phyloP scores from a whole-genome alignment of 2,888 invertebrate genomes.

The Epistrophella euchroma region DNA sequence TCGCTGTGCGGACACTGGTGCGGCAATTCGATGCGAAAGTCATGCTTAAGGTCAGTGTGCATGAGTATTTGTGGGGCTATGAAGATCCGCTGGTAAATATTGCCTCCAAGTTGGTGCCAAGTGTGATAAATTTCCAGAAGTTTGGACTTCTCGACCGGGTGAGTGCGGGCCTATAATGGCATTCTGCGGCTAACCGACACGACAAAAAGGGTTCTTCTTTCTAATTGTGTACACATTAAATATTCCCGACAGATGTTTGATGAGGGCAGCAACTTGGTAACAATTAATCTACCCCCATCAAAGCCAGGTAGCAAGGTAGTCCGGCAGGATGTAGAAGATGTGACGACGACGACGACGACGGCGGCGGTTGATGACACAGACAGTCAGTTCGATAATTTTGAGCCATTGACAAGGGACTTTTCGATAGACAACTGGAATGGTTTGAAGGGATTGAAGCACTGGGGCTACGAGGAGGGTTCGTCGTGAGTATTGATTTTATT shows the following conservation, averaged over 20 bases:
- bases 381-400: conserved; percentile 80
- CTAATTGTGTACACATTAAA: conserved; percentile 63
- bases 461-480: conserved; percentile 85
- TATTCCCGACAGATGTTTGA: conserved; percentile 86
- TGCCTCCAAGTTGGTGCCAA: conserved; percentile 89
- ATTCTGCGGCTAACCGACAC: conserved; percentile 29
- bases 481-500: conserved; percentile 78
- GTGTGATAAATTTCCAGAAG: conserved; percentile 91
- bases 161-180: conserved; percentile 78
- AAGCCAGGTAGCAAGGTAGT: conserved; percentile 49
- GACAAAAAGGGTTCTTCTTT: conserved; percentile 27
- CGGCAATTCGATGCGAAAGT: conserved; percentile 86
- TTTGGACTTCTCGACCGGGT: conserved; percentile 93
- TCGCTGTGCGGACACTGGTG: conserved; percentile 86
- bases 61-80: conserved; percentile 93
- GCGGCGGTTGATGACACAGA: conserved; percentile 76
- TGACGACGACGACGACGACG: conserved; percentile 67
- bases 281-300: conserved; percentile 84
- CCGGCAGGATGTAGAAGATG: conserved; percentile 60
- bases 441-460: conserved; percentile 87
- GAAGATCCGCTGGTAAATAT: conserved; percentile 89
- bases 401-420: conserved; percentile 82
- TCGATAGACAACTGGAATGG: conserved; percentile 88
- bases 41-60: conserved; percentile 86
- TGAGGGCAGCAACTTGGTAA: conserved; percentile 86